Conservation (phyloP, 2,797 vertebrate genomes). For the Apogon talboti region DNA sequence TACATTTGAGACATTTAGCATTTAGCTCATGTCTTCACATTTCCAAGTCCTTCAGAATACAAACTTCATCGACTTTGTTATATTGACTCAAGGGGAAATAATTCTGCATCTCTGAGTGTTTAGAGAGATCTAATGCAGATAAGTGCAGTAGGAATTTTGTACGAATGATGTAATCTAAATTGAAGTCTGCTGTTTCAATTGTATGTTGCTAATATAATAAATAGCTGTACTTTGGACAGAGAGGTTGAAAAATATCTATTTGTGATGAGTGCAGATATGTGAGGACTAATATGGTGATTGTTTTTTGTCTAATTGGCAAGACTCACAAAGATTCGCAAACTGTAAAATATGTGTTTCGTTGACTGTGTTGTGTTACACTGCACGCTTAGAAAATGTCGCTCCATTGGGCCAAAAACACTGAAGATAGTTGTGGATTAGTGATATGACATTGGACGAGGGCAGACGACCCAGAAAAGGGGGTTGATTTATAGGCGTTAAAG, state of each 20-base stretch:
- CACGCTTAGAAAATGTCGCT: conserved; percentile 36
- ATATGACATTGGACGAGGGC: conserved; percentile 31
- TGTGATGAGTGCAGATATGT: conserved; percentile 67
- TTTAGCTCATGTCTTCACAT: conserved; percentile 37
- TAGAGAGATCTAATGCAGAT: conserved; percentile 76
- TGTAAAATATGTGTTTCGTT: conserved; percentile 73
- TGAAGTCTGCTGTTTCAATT: conserved; percentile 70
- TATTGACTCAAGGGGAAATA: conserved; percentile 74
- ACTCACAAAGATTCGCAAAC: conserved; percentile 70
- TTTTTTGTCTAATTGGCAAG: conserved; percentile 81
- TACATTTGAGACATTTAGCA: conserved; percentile 13
- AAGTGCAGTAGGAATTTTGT: conserved; percentile 66
- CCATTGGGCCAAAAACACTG: conserved; percentile 34
- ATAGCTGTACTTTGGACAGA: conserved; percentile 60
- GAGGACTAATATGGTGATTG: conserved; percentile 83
- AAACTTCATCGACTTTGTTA: conserved; percentile 59
- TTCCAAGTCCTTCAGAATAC: conserved; percentile 50
- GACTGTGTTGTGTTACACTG: conserved; percentile 38
- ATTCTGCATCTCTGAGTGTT: conserved; percentile 75
- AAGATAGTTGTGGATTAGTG: conserved; percentile 27
- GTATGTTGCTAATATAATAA: conserved; percentile 67
- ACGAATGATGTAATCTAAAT: conserved; percentile 77
- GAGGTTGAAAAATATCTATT: conserved; percentile 69
- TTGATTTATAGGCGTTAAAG: conserved; percentile 42
- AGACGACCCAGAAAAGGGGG: conserved; percentile 18